Evolutionary conservation across 2,113 vertebrate genomes (phyloP), one percentile per base, ranked within the genome.

Genomic region (Boleophthalmus pectinirostris): DNA sequence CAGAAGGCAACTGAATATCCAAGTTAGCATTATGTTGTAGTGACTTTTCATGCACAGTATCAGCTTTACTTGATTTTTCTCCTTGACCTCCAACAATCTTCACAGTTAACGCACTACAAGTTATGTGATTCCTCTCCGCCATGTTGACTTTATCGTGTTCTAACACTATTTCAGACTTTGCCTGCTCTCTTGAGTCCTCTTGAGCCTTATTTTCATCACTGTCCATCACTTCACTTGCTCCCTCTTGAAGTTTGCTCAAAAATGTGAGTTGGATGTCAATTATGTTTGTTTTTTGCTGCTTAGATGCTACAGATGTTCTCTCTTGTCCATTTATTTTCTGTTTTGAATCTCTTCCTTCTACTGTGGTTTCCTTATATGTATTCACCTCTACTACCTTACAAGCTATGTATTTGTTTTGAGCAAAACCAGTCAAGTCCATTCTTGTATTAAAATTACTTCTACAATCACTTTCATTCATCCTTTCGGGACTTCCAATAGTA

Each of bases 11-110:
- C 24, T 51, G 72, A 66, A 7, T 47, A 29, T 69, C 66, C 18
- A 10, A 14, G 20, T 73, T 66, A 54, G 18, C 45, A 20, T 66
- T 63, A 38, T 73, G 53, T 29, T 63, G 66, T 57, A 64, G 54
- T 72, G 3, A 45, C 8, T 14, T 23, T 67, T 78, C 56, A 5
- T 47, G 66, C 53, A 73, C 61, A 21, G 54, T 68, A 61, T 5
- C 51, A 24, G 8, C 21, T 38, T 57, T 23, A 25, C 25, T 57
- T 46, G 0, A 65, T 25, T 73, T 69, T 49, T 70, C 60, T 54
- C 58, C 23, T 67, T 70, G 9, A 12, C 38, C 47, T 73, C 12
- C 58, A 61, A 33, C 5, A 33, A 18, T 68, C 8, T 11, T 53
- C 18, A 66, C 25, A 7, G 21, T 38, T 15, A 11, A 10, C 12